Evolutionary conservation across 2,797 vertebrate species (phyloP), one percentile per base, ranked within the genome.

Genomic region (Staurois parvus): DNA sequence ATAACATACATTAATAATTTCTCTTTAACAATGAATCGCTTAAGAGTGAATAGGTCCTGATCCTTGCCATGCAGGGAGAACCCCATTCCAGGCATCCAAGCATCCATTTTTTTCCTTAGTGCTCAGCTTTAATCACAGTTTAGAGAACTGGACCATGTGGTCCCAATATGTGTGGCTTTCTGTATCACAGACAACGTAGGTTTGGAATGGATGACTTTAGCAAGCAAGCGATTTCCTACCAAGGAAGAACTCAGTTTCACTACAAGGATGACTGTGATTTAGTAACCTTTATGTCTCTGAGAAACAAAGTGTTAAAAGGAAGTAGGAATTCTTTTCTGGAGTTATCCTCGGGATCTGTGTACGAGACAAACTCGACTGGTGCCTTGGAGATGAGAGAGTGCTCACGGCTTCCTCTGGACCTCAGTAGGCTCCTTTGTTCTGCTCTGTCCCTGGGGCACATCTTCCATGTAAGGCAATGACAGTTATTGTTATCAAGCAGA

Each of bases 341-440:
- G 92, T 91, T 92, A 88, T 91, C 90, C 90, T 80, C 80, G 73
- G 83, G 85, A 89, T 88, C 87, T 81, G 88, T 69, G 48, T 89
- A 93, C 93, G 92, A 93, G 92, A 92, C 94, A 93, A 91, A 89
- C 84, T 89, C 89, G 89, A 88, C 90, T 92, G 93, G 93, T 92
- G 93, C 92, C 94, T 91, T 88, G n/a, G 87, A 88, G 91, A 92
- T 91, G 90, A 93, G 92, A 89, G 89, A 87, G 87, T 59, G 69
- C 86, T 88, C 89, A 87, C 88, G 91, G 91, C 87, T 89, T 88
- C 72, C 64, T 68, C 78, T 15, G 30, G 10, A 3, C 67, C 84
- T 91, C 90, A 93, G 91, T 92, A 91, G 94, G 90, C 91, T 89
- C 81, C 84, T 94, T 95, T 96, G 93, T 95, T 93, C 91, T 88